phyloP scores from a whole-genome alignment of 2,888 invertebrate genomes.

The Papilio protenor region DNA sequence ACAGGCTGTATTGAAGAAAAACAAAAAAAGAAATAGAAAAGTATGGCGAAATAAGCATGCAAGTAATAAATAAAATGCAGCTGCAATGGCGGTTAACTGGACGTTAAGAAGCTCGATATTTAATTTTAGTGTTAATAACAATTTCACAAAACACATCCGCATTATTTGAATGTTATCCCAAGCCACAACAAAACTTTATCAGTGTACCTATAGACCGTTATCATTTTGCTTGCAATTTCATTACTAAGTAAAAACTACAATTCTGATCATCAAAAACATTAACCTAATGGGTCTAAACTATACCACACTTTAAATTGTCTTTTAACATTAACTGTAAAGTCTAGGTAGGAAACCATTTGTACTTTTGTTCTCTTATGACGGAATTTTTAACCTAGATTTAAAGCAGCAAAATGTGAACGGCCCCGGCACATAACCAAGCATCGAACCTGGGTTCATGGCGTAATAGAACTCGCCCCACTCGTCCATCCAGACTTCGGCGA shows the following conservation, averaged over 20 bases:
- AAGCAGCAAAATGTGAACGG: conserved; percentile 58
- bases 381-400: too few species aligned
- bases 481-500: conserved; percentile 99
- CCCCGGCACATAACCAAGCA: conserved; percentile 49
- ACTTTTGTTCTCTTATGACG: too few species aligned
- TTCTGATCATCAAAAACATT: background rate
- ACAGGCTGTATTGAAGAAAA: conserved; percentile 53
- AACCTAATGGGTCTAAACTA: background rate
- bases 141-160: conserved; percentile 52
- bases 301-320: background rate
- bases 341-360: background rate
- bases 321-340: background rate
- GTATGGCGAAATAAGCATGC: conserved; percentile 53
- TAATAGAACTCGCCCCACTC: conserved; percentile 99
- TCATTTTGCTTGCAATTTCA: conserved; percentile 57
- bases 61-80: conserved; percentile 67
- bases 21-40: conserved; percentile 46
- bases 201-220: conserved; percentile 58
- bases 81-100: conserved; percentile 73
- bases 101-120: conserved; percentile 63
- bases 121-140: conserved; percentile 63
- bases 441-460: conserved; percentile 99
- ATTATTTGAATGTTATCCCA: conserved; percentile 70
- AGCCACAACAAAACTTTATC: conserved; percentile 83
- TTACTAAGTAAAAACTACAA: background rate